Evolutionary conservation across 1,140 invertebrate species (phyloP).

Genomic region (Hycleus phaleratus): DNA sequence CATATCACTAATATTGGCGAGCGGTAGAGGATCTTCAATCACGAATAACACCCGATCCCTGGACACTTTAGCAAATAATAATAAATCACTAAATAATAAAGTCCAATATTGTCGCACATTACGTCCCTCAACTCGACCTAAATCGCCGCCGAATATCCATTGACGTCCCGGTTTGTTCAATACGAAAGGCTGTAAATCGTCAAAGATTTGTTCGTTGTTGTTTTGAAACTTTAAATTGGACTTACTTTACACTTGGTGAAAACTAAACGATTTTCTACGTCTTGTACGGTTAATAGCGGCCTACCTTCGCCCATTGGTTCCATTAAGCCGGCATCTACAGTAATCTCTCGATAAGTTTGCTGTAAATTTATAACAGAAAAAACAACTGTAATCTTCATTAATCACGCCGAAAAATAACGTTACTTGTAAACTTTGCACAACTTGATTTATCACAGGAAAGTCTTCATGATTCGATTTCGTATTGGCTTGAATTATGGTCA

Average conservation of each 20-base stretch:
- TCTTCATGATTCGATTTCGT: conserved; percentile 43
- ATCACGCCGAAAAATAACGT: background rate
- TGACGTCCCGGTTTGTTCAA: conserved; percentile 71
- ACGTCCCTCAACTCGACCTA: conserved; percentile 73
- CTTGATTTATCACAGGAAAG: conserved; percentile 40
- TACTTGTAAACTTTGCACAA: conserved; percentile 46
- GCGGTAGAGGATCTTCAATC: conserved; percentile 72
- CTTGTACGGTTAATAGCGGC: conserved; percentile 68
- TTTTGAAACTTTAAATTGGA: background rate
- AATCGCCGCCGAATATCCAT: conserved; percentile 80
- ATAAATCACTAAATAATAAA: conserved; percentile 70
- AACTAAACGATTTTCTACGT: conserved; percentile 73
- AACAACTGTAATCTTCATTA: background rate
- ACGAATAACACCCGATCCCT: conserved; percentile 77
- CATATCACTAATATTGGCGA: conserved; percentile 69
- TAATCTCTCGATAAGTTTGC: conserved; percentile 67
- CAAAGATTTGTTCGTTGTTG: background rate
- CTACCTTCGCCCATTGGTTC: conserved; percentile 71
- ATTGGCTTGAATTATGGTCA: conserved; percentile 43
- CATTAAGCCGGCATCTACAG: conserved; percentile 71
- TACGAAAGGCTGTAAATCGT: conserved; percentile 59
- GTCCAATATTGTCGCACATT: conserved; percentile 75
- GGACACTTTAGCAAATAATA: conserved; percentile 77
- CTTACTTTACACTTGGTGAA: conserved; percentile 76
- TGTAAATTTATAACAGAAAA: conserved; percentile 28